These are phyloP conservation scores for Achatina immaculata DNA, from an alignment of 1,140 invertebrate species.

Conservation along the genomic window DNA sequence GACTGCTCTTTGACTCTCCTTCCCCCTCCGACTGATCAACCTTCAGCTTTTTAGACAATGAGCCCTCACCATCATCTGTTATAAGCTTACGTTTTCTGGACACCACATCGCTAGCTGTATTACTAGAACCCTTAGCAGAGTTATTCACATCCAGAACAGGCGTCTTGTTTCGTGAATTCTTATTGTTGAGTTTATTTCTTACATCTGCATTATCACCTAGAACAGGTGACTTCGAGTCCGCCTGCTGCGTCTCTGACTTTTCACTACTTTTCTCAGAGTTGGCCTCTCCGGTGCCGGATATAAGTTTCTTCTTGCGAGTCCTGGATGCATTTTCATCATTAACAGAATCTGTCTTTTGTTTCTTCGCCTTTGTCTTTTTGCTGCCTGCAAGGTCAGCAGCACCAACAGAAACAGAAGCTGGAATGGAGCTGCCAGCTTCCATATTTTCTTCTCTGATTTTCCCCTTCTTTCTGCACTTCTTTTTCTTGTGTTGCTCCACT, in stretches of 20 bases:
- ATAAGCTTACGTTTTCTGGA: neutral
- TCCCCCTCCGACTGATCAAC: neutral
- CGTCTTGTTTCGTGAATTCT: no score
- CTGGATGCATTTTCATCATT: neutral
- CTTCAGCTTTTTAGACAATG: neutral
- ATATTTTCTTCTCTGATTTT: neutral
- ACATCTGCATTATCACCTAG: no score
- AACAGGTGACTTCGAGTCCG: no score
- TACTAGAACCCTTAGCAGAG: neutral
- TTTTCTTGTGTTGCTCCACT: neutral
- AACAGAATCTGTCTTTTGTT: neutral
- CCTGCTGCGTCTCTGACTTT: no score
- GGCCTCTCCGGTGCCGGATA: no score
- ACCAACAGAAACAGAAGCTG: neutral
- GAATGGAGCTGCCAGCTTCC: no score
- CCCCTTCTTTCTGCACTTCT: conserved; percentile 4
- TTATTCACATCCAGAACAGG: neutral
- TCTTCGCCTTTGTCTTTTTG: neutral
- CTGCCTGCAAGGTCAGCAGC: neutral
- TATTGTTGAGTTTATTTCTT: no score
- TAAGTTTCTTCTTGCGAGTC: no score
- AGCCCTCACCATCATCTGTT: neutral
- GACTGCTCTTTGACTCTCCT: neutral
- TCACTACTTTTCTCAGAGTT: no score
- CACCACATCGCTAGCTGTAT: neutral